These are phyloP conservation scores for Venustaconcha ellipsiformis DNA, from an alignment of 1,140 invertebrate species.

Conservation along the genomic window DNA sequence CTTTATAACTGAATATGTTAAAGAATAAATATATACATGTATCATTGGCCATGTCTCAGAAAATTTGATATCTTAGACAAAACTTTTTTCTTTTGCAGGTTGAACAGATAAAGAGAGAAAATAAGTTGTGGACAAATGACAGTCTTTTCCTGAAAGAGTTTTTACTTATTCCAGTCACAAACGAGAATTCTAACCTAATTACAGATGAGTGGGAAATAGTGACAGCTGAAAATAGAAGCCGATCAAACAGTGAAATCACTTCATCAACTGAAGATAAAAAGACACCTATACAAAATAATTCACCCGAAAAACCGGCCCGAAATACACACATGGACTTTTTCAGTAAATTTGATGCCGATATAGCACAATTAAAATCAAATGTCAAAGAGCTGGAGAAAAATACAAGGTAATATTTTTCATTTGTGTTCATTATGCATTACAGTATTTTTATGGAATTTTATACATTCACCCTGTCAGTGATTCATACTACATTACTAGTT, in stretches of 20 bases:
- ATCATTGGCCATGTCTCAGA: no score
- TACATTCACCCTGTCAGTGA: no score
- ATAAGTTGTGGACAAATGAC: conserved; percentile 61
- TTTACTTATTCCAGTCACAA: conserved; percentile 51
- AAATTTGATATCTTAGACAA: no score
- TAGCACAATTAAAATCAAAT: conserved; percentile 55
- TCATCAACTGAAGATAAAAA: background rate
- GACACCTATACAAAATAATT: background rate
- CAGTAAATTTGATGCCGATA: conserved; percentile 55
- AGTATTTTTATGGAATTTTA: no score
- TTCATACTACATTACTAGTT: no score
- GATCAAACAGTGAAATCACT: conserved; percentile 29
- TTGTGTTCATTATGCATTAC: background rate
- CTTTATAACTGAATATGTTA: no score
- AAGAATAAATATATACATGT: no score
- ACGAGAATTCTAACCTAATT: conserved; percentile 34
- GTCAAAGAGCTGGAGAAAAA: conserved; percentile 54
- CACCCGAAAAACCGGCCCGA: conserved; percentile 5
- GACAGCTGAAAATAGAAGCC: conserved; percentile 20
- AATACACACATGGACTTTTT: conserved; percentile 49
- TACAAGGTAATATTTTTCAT: conserved; percentile 35
- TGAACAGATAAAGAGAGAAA: conserved; percentile 53
- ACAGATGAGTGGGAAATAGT: conserved; percentile 45
- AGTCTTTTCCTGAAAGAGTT: conserved; percentile 52
- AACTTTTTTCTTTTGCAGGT: conserved; percentile 37